Conservation (phyloP, 1,140 invertebrate species). For the Procambarus virginalis region DNA sequence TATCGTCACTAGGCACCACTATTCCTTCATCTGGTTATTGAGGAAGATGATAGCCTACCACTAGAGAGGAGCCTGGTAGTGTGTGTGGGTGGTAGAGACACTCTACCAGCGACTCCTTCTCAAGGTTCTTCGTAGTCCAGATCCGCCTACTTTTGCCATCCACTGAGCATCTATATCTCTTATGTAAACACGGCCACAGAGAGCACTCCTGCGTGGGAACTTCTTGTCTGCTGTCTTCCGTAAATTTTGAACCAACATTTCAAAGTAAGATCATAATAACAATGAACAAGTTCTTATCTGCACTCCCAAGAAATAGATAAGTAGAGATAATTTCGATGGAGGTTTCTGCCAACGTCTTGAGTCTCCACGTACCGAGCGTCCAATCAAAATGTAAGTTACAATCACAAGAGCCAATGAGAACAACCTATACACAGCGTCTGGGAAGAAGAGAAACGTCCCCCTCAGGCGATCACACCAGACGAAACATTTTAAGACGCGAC, state of each 20-base stretch:
- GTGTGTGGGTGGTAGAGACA: background rate
- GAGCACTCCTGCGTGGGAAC: background rate
- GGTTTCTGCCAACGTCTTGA: background rate
- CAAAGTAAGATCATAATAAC: background rate
- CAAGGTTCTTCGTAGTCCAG: constrained; percentile 10
- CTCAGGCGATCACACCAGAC: background rate
- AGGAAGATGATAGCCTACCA: background rate
- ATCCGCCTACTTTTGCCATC: background rate
- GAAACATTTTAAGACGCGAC: background rate
- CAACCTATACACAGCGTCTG: background rate
- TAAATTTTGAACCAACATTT: background rate
- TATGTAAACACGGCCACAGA: background rate
- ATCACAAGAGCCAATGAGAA: background rate
- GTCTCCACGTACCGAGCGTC: background rate
- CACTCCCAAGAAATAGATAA: background rate
- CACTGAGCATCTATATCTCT: background rate
- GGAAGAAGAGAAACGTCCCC: background rate
- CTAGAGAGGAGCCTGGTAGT: background rate
- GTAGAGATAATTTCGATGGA: background rate
- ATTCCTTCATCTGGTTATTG: background rate
- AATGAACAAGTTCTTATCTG: background rate
- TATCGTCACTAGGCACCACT: background rate
- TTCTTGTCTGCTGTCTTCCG: background rate
- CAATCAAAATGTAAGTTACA: background rate
- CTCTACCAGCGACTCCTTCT: background rate